A percentile compares a stretch with the other conserved stretches of the same genome.
Conservation (phyloP, 2,888 invertebrate genomes). For the Priocnemis perturbator region DNA sequence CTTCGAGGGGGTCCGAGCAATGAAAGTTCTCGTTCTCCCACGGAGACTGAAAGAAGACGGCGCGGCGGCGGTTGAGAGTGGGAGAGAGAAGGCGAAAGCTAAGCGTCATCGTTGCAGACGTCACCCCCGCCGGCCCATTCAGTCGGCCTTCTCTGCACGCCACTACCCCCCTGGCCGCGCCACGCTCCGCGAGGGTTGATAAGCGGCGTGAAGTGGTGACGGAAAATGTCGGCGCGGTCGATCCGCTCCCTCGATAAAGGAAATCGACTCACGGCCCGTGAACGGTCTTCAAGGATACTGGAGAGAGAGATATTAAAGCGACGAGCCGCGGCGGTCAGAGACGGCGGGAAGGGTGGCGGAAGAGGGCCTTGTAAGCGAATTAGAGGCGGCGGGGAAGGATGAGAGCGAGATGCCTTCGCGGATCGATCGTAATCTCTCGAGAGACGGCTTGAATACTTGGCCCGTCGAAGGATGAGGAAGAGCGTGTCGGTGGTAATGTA, state of each 20-base stretch:
- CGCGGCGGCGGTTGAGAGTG: background rate
- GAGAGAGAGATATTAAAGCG: background rate
- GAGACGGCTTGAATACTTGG: background rate
- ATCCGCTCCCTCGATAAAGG: background rate
- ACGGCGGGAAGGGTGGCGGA: slow-evolving; percentile 4
- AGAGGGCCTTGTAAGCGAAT: too few relatives aligned
- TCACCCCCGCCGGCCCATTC: background rate
- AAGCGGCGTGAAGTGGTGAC: slow-evolving; percentile 6
- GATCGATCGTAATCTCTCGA: slow-evolving; percentile 21
- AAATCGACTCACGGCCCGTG: too few relatives aligned
- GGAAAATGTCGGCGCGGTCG: background rate
- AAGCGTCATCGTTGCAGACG: background rate
- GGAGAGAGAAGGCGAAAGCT: slow-evolving; percentile 15
- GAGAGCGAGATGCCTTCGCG: slow-evolving; percentile 27
- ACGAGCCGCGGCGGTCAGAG: background rate
- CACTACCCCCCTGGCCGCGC: background rate
- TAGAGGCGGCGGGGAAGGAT: slow-evolving; percentile 11
- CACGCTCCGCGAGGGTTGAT: background rate
- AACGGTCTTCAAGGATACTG: too few relatives aligned
- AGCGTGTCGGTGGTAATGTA: too few relatives aligned
- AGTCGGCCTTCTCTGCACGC: background rate
- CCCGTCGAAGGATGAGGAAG: too few relatives aligned
- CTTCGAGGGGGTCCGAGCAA: slow-evolving; percentile 43
- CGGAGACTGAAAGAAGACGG: slow-evolving; percentile 5
- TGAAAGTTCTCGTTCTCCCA: slow-evolving; percentile 45